Percentiles rank a stretch among this genome's conserved stretches.
Conservation (phyloP, 1,140 invertebrate species). For the Pseudomyrmex flavicornis region DNA sequence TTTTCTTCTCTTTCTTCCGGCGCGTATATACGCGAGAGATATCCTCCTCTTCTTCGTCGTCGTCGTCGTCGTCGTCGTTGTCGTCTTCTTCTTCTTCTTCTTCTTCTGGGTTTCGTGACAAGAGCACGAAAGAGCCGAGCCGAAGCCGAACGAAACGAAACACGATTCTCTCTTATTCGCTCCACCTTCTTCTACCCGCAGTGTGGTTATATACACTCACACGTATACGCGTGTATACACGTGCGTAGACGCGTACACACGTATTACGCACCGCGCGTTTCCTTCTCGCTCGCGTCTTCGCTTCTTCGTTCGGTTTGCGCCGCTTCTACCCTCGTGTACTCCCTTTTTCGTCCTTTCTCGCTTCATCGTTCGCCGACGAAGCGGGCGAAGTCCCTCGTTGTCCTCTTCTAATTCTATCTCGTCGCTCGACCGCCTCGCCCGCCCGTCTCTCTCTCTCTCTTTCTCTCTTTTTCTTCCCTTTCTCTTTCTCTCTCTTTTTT, state of each 20-base stretch:
- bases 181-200: conserved; percentile 70
- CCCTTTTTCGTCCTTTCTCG: conserved; percentile 69
- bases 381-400: conserved; percentile 62
- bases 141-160: conserved; percentile 80
- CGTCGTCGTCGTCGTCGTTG: conserved; percentile 21
- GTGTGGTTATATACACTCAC: conserved; percentile 40
- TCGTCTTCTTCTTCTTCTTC: conserved; percentile 52
- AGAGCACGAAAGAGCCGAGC: conserved; percentile 74
- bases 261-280: conserved; percentile 20
- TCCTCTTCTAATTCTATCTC: conserved; percentile 85
- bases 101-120: conserved; percentile 76
- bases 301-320: conserved; percentile 47
- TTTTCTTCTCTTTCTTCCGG: conserved; percentile 73
- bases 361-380: conserved; percentile 60
- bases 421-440: conserved; percentile 76
- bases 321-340: conserved; percentile 50
- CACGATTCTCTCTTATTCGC: conserved; percentile 76
- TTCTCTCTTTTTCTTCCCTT: too few relatives aligned
- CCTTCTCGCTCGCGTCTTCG: conserved; percentile 42
- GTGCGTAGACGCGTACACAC: conserved; percentile 5
- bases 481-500: too few relatives aligned
- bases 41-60: conserved; percentile 27
- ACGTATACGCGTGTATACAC: conserved; percentile 23
- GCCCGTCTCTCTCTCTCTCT: conserved; percentile 75
- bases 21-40: conserved; percentile 45